Evolutionary conservation across 35 echinoderm and acorn worm genomes (phyloP).

Genomic region (Heliocidaris tuberculata): DNA sequence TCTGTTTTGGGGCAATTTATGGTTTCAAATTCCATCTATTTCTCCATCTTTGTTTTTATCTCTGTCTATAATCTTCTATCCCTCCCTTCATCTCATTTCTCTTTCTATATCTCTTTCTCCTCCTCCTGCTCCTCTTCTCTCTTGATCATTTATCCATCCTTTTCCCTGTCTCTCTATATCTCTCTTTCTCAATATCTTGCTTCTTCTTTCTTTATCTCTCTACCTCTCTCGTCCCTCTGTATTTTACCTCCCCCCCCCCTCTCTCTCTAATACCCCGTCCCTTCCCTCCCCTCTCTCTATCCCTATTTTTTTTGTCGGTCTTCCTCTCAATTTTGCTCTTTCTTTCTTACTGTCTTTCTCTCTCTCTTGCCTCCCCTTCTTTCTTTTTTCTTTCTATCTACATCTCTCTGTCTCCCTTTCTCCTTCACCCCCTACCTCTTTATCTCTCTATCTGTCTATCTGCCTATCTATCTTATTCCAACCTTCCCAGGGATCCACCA

Average conservation of each 20-base stretch:
- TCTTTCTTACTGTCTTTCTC: neutral
- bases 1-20: neutral
- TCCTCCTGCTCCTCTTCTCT: neutral
- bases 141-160: neutral
- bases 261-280: too few relatives aligned
- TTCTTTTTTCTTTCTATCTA: neutral
- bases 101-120: neutral
- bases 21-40: neutral
- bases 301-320: neutral
- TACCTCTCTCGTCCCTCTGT: neutral
- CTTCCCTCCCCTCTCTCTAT: neutral
- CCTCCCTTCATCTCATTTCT: too few relatives aligned
- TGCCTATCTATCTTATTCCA: neutral
- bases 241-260: neutral
- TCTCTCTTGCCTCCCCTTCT: neutral
- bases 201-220: neutral
- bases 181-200: neutral
- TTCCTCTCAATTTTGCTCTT: neutral
- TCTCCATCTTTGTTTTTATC: neutral
- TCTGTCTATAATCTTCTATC: neutral
- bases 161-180: neutral
- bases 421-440: neutral
- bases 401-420: neutral
- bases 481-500: neutral
- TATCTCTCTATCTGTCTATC: slow-evolving; percentile 4